Evolutionary conservation across 2,888 invertebrate species (phyloP), one percentile per base, ranked within the genome.

Genomic region (Nemotelus pantherinus): DNA sequence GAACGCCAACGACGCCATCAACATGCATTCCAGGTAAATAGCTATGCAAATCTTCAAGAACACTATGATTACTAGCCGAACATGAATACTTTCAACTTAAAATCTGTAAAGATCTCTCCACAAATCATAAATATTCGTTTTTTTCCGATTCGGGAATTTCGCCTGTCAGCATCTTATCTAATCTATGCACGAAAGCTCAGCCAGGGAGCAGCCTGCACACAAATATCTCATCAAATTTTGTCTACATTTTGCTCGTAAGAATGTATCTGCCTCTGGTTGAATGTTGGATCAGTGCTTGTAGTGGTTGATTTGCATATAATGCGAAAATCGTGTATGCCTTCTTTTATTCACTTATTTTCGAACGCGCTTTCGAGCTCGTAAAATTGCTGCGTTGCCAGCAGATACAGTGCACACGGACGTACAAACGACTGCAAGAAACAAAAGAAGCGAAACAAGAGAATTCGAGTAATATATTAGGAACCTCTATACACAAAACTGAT

Each of bases 231-330:
- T 60, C 60, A 74, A 48, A 60, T 74, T 72, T 74, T 63, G 45
- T 25, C 25, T 25, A 25, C 47, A 60, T 60, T 48, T 60, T 60
- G 39, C 41, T 63, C 74, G 41, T 74, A 50, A 63, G 63, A 74
- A 63, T 60, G 60, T 60, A 48, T 45, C 25, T 60, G 60, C 48
- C 48, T 25, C 65, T 45, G n/a, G 25, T 25, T 25, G 25, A 25
- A 25, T 25, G 25, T 25, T 25, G 25, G 25, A 25, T 25, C 25
- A 4, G 39, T 63, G 63, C n/a, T 25, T 25, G 58, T 25, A 58
- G 58, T 45, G 58, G 60, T 48, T 60, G 47, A 74, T 74, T 74
- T 74, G 74, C 74, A 74, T 74, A 74, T 74, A 60, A 74, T 74
- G 74, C 74, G 48, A 58, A 72, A 72, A 43, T 72, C 72, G 58